phyloP scores from a whole-genome alignment of 2,797 vertebrate species.

The Diglossa cyanea region DNA sequence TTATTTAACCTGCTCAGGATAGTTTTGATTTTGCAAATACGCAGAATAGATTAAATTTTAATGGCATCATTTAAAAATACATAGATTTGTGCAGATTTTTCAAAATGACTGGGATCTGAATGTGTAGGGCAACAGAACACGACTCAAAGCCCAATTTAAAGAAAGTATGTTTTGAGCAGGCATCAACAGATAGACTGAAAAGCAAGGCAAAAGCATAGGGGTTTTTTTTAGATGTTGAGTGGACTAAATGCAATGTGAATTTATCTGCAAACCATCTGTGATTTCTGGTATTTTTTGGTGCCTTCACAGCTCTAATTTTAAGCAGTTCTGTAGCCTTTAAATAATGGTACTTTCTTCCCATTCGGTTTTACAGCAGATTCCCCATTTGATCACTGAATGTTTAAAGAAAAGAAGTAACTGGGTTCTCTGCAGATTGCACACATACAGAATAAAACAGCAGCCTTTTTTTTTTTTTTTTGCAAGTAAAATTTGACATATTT shows the following conservation, averaged over 20 bases:
- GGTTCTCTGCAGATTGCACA: conserved; percentile 67
- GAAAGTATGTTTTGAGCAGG: conserved; percentile 70
- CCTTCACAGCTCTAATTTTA: conserved; percentile 81
- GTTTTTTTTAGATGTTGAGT: conserved; percentile 72
- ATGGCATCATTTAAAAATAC: conserved; percentile 63
- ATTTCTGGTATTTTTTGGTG: conserved; percentile 75
- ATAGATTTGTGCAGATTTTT: conserved; percentile 65
- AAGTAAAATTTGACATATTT: conserved; percentile 78
- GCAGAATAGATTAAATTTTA: conserved; percentile 68
- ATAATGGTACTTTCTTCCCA: conserved; percentile 76
- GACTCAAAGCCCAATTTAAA: conserved; percentile 75
- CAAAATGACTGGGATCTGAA: conserved; percentile 56
- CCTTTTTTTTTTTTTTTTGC: conserved; percentile 68
- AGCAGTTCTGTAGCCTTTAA: conserved; percentile 78
- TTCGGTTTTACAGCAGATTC: conserved; percentile 71
- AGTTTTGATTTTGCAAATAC: conserved; percentile 59
- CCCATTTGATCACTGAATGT: conserved; percentile 65
- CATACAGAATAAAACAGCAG: conserved; percentile 69
- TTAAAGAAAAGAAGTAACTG: conserved; percentile 59
- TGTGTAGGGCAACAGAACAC: conserved; percentile 69
- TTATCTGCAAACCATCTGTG: conserved; percentile 78
- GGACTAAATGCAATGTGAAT: conserved; percentile 78
- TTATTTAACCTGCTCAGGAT: conserved; percentile 64
- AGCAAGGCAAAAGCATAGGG: conserved; percentile 64
- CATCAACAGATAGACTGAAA: conserved; percentile 74